Percentiles rank a stretch among this genome's conserved stretches.
Conservation (phyloP, 2,113 vertebrate species). For the Microtus ochrogaster region DNA sequence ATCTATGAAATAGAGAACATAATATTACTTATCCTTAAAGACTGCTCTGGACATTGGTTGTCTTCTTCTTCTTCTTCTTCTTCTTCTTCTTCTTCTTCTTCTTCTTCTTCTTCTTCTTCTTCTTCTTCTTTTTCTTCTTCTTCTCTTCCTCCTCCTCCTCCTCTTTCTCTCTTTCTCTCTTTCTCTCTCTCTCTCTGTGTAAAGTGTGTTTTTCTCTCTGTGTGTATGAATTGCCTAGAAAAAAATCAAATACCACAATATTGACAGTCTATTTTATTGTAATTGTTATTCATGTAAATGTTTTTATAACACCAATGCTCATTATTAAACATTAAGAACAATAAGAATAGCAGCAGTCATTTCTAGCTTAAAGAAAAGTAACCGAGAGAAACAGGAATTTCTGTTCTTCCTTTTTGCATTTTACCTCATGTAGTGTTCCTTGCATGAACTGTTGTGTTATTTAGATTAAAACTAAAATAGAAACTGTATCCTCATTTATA, state of each 20-base stretch:
- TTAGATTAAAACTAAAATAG: slow-evolving; percentile 22
- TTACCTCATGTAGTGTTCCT: slow-evolving; percentile 16
- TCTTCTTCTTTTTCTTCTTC: rapidly evolving
- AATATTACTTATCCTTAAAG: background rate
- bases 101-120: too few species aligned
- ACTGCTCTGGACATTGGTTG: background rate
- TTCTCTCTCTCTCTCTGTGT: too few species aligned
- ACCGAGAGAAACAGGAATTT: background rate
- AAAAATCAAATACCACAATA: background rate
- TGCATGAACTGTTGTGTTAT: background rate
- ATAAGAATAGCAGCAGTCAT: background rate
- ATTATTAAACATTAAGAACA: background rate
- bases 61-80: too few species aligned
- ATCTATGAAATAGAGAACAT: background rate
- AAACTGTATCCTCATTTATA: slow-evolving; percentile 18
- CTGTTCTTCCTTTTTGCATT: background rate
- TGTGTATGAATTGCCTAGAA: background rate
- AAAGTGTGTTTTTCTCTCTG: background rate
- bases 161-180: rapidly evolving
- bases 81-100: too few species aligned
- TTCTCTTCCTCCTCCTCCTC: rapidly evolving
- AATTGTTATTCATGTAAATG: background rate
- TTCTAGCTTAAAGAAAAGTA: background rate
- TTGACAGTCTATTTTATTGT: background rate
- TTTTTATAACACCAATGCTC: background rate